Conservation (phyloP, 2,888 invertebrate genomes). For the Emmelina monodactyla region DNA sequence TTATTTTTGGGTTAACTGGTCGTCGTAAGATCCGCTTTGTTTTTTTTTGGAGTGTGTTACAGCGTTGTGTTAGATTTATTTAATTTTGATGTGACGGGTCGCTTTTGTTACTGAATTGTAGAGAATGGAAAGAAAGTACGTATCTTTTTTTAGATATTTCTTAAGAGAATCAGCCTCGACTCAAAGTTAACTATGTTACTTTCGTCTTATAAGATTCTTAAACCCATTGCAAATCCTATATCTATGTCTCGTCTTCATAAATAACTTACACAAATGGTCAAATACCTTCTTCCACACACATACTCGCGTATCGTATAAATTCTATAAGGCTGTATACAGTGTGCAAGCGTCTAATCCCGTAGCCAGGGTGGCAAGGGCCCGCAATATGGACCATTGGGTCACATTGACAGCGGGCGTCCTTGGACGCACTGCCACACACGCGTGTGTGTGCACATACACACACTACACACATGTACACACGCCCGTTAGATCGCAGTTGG, state of each 20-base stretch:
- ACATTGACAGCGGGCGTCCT: constrained; percentile 57
- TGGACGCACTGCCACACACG: constrained; percentile 29
- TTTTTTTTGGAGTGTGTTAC: constrained; percentile 19
- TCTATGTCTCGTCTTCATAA: too few relatives aligned
- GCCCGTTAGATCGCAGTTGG: constrained; percentile 1
- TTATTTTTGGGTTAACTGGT: constrained; percentile 31
- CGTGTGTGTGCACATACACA: constrained; percentile 18
- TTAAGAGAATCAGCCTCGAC: too few relatives aligned
- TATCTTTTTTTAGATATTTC: too few relatives aligned
- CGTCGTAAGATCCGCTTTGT: constrained; percentile 24
- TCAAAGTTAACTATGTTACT: too few relatives aligned
- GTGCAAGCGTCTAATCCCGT: not conserved
- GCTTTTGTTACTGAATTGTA: not conserved
- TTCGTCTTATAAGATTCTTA: too few relatives aligned
- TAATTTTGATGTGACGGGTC: not conserved
- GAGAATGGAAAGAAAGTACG: too few relatives aligned
- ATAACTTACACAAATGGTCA: too few relatives aligned
- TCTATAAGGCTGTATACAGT: too few relatives aligned
- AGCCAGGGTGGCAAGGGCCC: constrained; percentile 13
- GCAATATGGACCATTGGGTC: constrained; percentile 53
- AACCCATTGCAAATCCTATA: too few relatives aligned
- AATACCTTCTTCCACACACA: too few relatives aligned
- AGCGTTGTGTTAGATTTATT: constrained; percentile 14
- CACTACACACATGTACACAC: constrained; percentile 19
- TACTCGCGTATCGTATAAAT: too few relatives aligned